Percentiles rank a stretch among this genome's conserved stretches.
Evolutionary conservation across 2,113 vertebrate genomes (phyloP).

Genomic region (Puma concolor): DNA sequence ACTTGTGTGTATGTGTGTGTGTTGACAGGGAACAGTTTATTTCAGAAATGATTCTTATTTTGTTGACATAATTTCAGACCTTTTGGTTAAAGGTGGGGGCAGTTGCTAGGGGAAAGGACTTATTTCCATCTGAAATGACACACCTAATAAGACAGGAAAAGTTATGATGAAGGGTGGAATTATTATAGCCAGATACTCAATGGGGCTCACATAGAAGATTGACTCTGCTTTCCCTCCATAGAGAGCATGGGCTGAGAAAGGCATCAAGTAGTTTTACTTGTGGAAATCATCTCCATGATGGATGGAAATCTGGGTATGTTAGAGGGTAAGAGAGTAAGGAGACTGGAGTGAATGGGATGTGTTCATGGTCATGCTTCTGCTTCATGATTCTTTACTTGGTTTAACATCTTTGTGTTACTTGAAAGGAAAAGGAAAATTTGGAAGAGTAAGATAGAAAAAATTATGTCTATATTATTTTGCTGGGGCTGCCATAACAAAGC

Average conservation of each 20-base stretch:
- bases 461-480: neutral
- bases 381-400: neutral
- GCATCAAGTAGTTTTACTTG: neutral
- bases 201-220: neutral
- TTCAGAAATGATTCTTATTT: neutral
- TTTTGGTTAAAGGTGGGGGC: neutral
- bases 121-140: neutral
- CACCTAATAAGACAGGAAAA: neutral
- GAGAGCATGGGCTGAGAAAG: neutral
- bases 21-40: neutral
- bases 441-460: neutral
- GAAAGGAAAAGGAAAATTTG: neutral
- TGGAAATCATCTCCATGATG: neutral
- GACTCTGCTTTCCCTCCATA: neutral
- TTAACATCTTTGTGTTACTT: neutral
- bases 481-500: neutral
- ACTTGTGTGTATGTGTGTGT: neutral
- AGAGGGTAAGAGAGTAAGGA: no score
- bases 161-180: neutral
- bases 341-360: neutral
- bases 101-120: neutral
- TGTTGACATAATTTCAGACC: neutral
- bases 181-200: neutral
- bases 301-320: neutral
- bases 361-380: neutral